These are phyloP conservation scores for Euclidia mi DNA, from an alignment of 2,888 invertebrate genomes.

Conservation along the genomic window DNA sequence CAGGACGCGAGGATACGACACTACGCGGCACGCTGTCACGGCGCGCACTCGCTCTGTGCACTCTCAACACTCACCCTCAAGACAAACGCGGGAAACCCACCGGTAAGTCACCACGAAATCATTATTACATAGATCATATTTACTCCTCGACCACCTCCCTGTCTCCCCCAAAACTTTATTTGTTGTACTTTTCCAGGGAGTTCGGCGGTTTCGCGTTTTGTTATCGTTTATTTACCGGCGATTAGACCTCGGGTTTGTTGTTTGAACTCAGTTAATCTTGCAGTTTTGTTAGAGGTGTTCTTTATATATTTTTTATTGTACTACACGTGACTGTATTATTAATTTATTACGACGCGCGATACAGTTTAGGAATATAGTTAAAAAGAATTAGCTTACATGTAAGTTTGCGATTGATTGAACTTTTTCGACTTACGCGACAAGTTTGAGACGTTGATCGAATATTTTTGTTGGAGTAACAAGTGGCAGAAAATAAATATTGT, in stretches of 20 bases:
- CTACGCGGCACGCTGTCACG: slow-evolving; percentile 74
- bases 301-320: too few relatives aligned
- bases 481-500: too few relatives aligned
- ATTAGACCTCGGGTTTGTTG: too few relatives aligned
- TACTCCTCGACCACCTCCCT: slow-evolving; percentile 21
- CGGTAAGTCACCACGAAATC: slow-evolving; percentile 75
- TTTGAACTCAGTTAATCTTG: not conserved
- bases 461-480: too few relatives aligned
- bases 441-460: too few relatives aligned
- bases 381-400: too few relatives aligned
- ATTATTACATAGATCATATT: slow-evolving; percentile 53
- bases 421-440: too few relatives aligned
- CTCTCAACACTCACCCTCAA: slow-evolving; percentile 57
- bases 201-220: not conserved
- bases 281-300: too few relatives aligned
- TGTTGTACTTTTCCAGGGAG: slow-evolving; percentile 14
- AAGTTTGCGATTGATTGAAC: too few relatives aligned
- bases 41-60: slow-evolving; percentile 70
- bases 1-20: slow-evolving; percentile 57
- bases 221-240: slow-evolving; percentile 13
- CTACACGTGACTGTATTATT: too few relatives aligned
- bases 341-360: too few relatives aligned
- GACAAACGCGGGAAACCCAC: slow-evolving; percentile 74
- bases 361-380: too few relatives aligned
- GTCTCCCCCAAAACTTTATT: slow-evolving; percentile 25